Conservation (phyloP, 30 jellyfish, hydroid and myxozoan species). For the Aurelia aurita region DNA sequence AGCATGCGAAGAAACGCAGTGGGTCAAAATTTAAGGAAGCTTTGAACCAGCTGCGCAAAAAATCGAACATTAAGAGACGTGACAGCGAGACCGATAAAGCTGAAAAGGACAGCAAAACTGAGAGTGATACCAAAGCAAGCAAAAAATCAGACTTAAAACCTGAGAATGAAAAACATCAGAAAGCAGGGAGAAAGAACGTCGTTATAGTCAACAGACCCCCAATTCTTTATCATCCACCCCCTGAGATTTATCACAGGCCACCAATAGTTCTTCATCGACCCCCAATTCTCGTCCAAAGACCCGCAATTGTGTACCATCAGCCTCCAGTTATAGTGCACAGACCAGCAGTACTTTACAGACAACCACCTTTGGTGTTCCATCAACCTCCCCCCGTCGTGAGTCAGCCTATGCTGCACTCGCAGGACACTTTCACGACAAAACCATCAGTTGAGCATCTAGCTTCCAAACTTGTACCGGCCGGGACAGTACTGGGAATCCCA, state of each 20-base stretch:
- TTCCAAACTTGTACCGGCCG: slow-evolving; percentile 74
- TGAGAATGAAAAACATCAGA: slow-evolving; percentile 70
- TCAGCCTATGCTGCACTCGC: slow-evolving; percentile 90
- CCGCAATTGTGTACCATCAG: slow-evolving; percentile 95
- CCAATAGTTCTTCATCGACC: slow-evolving; percentile 93
- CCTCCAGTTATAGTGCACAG: slow-evolving; percentile 97
- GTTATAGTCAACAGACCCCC: slow-evolving; percentile 97
- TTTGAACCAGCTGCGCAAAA: slow-evolving; percentile 9
- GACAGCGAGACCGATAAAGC: background rate
- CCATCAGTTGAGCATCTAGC: slow-evolving; percentile 74
- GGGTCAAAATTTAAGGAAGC: slow-evolving; percentile 4
- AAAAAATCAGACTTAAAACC: slow-evolving; percentile 35
- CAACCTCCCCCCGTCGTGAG: slow-evolving; percentile 95
- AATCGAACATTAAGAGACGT: background rate
- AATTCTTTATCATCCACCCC: slow-evolving; percentile 95
- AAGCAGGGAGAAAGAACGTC: slow-evolving; percentile 87
- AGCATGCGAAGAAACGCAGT: background rate
- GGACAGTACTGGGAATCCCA: slow-evolving; percentile 72
- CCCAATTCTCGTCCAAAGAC: slow-evolving; percentile 90
- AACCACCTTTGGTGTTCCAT: slow-evolving; percentile 93
- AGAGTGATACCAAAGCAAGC: background rate
- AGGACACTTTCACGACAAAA: slow-evolving; percentile 70
- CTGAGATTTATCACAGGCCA: slow-evolving; percentile 95
- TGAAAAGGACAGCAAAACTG: background rate
- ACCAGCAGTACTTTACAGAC: slow-evolving; percentile 94